Base-by-base conservation (phyloP, 2,113 vertebrate species). In the Neolamprologus longior region DNA sequence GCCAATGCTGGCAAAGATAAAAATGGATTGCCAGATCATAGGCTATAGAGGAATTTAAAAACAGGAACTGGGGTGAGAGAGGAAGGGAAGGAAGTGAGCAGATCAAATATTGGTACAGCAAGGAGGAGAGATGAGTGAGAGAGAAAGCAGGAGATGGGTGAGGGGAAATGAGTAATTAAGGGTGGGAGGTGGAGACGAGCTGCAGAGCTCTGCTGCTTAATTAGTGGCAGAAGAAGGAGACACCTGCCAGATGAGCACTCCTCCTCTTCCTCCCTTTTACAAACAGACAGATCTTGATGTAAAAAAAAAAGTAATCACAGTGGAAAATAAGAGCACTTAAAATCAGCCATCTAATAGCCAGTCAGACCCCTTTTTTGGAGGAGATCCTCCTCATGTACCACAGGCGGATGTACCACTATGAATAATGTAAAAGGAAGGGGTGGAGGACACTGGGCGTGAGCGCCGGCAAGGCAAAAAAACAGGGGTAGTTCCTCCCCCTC, bases 371-470 rank as follows among this genome's bases (percentile, higher is more conserved):
- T 35, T 35, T 50, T 83, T 73, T n/a, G 4, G 12, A 52, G 58
- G 26, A n/a, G 55, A 88, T 57, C 81, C 55, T n/a, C 35, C 76
- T 66, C 53, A 80, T 86, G 86, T 54, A 88, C 90, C 71, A 79
- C n/a, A 9, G 90, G 89, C 91, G 45, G 85, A 93, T 87, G 82
- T 83, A 80, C 37, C 28, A 26, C 86, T 63, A 96, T 96, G 95
- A 96, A 96, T 96, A 96, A 96, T 96, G 93, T 90, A 96, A 86
- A 50, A 81, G 76, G 87, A 88, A 92, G 92, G 91, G 90, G 93
- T 87, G 90, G 93, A 92, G 93, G 91, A 88, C 89, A 88, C 79
- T 90, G 93, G 88, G 89, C 50, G 91, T 91, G 94, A 86, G 93
- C 35, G 37, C 58, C 33, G 80, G 68, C 42, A 40, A 58, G 79